Conservation (phyloP, 1,140 invertebrate species). For the Amyelois transitella region DNA sequence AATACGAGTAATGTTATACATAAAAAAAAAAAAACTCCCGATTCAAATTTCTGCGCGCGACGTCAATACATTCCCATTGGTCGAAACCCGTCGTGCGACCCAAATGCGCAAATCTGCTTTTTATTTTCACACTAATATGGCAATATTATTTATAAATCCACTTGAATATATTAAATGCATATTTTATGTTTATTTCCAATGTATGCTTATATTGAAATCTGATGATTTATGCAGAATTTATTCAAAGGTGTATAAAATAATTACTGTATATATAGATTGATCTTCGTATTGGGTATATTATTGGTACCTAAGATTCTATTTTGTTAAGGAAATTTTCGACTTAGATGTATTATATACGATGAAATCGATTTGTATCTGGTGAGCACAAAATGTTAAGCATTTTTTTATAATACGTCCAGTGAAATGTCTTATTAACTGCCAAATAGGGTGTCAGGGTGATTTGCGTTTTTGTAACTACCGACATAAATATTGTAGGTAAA, state of each 20-base stretch:
- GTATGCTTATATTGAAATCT: background rate
- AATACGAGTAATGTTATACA: too few species aligned
- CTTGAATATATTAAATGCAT: background rate
- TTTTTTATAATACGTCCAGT: background rate
- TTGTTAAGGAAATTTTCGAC: background rate
- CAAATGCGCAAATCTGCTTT: background rate
- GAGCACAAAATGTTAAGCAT: background rate
- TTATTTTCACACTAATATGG: background rate
- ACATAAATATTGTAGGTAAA: too few species aligned
- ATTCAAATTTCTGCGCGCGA: background rate
- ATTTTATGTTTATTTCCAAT: background rate
- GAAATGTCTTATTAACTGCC: background rate
- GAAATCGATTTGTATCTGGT: background rate
- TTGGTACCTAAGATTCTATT: background rate
- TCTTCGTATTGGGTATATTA: background rate
- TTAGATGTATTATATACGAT: background rate
- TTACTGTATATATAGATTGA: background rate
- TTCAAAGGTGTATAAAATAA: background rate
- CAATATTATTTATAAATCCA: background rate
- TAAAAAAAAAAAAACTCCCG: background rate
- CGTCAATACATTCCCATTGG: conserved; percentile 1
- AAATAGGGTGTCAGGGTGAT: too few species aligned
- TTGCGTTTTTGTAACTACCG: too few species aligned
- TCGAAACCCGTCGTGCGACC: background rate
- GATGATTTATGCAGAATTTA: background rate